Conservation (phyloP, 2,888 invertebrate species). For the Eueremaeus valkanovi region DNA sequence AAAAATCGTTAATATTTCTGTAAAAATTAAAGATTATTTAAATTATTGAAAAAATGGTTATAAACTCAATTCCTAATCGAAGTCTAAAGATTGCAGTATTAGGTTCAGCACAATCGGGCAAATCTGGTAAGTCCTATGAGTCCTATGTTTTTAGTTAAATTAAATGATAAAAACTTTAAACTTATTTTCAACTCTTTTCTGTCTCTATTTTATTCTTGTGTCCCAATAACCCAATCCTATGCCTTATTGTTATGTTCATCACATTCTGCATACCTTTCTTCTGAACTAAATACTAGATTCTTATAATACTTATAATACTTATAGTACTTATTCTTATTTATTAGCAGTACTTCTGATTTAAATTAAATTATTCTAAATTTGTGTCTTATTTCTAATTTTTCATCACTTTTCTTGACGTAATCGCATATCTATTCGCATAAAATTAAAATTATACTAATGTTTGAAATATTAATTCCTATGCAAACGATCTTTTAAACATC, state of each 20-base stretch:
- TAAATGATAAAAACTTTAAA: background rate
- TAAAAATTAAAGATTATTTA: too few species aligned
- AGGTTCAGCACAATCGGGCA: conserved; percentile 37
- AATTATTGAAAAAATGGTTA: conserved; percentile 22
- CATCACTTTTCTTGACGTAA: too few species aligned
- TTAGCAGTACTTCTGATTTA: too few species aligned
- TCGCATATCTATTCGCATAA: too few species aligned
- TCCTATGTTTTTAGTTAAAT: background rate
- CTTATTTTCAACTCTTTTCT: background rate
- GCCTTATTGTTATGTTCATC: background rate
- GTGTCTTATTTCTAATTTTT: too few species aligned
- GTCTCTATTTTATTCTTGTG: background rate
- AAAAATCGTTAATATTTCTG: too few species aligned
- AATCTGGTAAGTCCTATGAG: conserved; percentile 34
- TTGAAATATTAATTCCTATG: too few species aligned
- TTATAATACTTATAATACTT: too few species aligned
- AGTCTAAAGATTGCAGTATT: conserved; percentile 30
- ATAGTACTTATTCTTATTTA: too few species aligned
- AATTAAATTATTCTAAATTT: too few species aligned
- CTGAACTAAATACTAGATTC: background rate
- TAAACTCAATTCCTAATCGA: conserved; percentile 11
- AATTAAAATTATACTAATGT: too few species aligned
- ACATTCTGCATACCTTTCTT: background rate
- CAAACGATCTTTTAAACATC: too few species aligned
- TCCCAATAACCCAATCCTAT: background rate